Evolutionary conservation across 2,113 vertebrate genomes (phyloP), one percentile per base, ranked within the genome.

Genomic region (Clarias gariepinus): DNA sequence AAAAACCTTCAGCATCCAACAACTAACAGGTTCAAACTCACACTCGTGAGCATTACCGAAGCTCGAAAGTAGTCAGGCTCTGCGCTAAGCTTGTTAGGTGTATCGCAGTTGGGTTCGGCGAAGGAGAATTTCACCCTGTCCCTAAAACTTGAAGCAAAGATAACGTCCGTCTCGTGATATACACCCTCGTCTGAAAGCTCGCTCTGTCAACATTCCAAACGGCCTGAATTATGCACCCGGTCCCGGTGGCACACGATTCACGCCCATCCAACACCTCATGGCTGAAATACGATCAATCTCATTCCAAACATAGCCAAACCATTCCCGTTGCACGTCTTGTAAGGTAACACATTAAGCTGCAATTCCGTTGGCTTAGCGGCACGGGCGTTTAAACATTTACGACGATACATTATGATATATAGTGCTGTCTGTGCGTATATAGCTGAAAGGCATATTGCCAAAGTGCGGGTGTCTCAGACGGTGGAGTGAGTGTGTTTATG

Each of bases 371-470:
- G 89, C 87, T 55, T 82, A 89, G 89, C 87, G 87, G 90, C 87
- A 85, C 88, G 91, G 91, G 90, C 91, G 74, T 93, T 95, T 95
- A 94, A 95, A 95, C 90, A 94, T 95, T 93, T 93, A 94, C 89
- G 91, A 92, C 89, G 87, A 93, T 94, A 90, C 91, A 91, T 93
- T 89, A 87, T 82, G 87, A 93, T 93, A 93, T 93, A 91, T 90
- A 83, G 41, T 66, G 89, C 92, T 95, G 94, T 93, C 93, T 92
- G 89, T 18, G 69, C 36, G 53, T 64, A 81, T 84, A 74, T 25
- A 61, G 84, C 90, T 88, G 69, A 57, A 85, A 90, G 93, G 90
- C 89, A 89, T 91, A 89, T 91, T 90, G 90, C 92, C 90, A 89
- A 85, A 66, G 85, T 92, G 85, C 90, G 90, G 88, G 88, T 89